Conservation (phyloP, 2,888 invertebrate genomes). For the Prosapia bicincta region DNA sequence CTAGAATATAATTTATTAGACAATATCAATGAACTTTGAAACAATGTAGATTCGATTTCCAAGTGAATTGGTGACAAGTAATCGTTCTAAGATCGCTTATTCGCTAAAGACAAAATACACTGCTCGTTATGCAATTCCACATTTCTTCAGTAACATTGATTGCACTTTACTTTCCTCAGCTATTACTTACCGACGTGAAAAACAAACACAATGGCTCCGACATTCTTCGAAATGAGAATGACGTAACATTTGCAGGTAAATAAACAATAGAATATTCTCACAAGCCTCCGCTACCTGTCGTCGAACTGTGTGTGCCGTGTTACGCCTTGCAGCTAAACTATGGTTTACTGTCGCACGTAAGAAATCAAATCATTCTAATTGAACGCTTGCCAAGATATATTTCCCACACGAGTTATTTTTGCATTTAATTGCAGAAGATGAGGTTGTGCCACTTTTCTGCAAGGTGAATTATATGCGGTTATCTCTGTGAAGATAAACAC, state of each 20-base stretch:
- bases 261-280: background rate
- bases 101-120: too few relatives aligned
- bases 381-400: background rate
- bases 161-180: background rate
- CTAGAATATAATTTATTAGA: too few relatives aligned
- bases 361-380: background rate
- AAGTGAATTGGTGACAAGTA: too few relatives aligned
- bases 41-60: too few relatives aligned
- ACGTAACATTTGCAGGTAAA: background rate
- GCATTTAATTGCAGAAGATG: background rate
- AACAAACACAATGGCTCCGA: background rate
- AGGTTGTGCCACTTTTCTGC: background rate
- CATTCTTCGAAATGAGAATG: background rate
- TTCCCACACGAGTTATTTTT: background rate
- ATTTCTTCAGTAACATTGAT: background rate
- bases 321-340: background rate
- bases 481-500: too few relatives aligned
- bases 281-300: background rate
- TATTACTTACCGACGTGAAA: background rate
- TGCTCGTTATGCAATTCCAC: background rate
- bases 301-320: background rate
- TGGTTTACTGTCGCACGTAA: background rate
- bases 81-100: too few relatives aligned
- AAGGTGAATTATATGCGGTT: background rate
- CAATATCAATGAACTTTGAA: too few relatives aligned